Percentiles rank a stretch among this genome's conserved stretches.
Evolutionary conservation across 2,797 vertebrate species (phyloP).

Genomic region (Semotilus atromaculatus): DNA sequence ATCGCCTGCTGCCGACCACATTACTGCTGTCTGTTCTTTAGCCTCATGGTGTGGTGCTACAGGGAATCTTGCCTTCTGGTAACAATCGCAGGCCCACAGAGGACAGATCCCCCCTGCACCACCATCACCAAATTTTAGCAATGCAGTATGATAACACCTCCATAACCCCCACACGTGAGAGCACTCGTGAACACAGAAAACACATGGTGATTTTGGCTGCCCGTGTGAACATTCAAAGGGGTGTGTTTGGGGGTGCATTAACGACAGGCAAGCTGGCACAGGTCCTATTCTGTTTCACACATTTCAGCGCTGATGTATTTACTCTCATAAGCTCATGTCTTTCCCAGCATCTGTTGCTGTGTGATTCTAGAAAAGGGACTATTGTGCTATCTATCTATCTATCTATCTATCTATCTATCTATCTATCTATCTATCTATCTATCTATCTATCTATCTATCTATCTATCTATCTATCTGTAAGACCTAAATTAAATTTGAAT

Average conservation of each 20-base stretch:
- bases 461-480: no score
- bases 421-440: no score
- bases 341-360: constrained; percentile 30
- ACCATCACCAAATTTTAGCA: constrained; percentile 8
- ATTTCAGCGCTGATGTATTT: constrained; percentile 40
- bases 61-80: background rate
- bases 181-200: constrained; percentile 39
- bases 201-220: constrained; percentile 57
- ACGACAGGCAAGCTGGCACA: constrained; percentile 28
- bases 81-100: background rate
- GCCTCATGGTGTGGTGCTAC: background rate
- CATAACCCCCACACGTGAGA: constrained; percentile 33
- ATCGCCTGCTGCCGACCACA: background rate
- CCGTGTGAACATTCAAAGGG: constrained; percentile 46
- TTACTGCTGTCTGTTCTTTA: background rate
- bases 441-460: no score
- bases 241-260: constrained; percentile 45
- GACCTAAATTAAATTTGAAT: no score
- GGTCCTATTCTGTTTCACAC: constrained; percentile 43
- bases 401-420: no score
- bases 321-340: constrained; percentile 28
- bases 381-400: background rate
- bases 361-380: background rate
- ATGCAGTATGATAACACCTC: constrained; percentile 22
- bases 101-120: background rate